A percentile compares a stretch with the other conserved stretches of the same genome.
phyloP scores from a whole-genome alignment of 2,113 vertebrate genomes.

The Coracopsis vasa region DNA sequence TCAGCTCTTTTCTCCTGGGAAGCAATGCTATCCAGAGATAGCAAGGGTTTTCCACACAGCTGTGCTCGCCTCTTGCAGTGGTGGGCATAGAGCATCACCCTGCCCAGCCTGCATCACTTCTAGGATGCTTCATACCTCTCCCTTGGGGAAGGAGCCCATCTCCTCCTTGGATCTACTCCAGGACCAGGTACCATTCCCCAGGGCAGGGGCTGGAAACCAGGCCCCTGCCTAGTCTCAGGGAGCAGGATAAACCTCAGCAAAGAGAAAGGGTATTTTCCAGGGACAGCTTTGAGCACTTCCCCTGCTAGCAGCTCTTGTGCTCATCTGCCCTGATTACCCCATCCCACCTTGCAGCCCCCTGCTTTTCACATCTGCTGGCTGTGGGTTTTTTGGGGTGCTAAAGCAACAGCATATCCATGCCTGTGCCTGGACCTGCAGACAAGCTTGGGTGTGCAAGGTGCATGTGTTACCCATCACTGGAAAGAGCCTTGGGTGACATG shows the following conservation, averaged over 20 bases:
- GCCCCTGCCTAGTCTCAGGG: not conserved
- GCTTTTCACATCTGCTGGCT: not conserved
- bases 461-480: not conserved
- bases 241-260: not conserved
- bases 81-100: not conserved
- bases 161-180: not conserved
- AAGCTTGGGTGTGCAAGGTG: not conserved
- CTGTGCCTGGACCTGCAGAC: not conserved
- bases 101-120: not conserved
- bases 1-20: not conserved
- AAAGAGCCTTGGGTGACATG: no score
- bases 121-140: not conserved
- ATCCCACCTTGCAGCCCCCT: fast-evolving
- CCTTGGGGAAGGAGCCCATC: not conserved
- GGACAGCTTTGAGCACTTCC: not conserved
- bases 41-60: not conserved
- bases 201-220: not conserved
- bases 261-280: not conserved
- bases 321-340: not conserved
- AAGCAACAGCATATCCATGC: not conserved
- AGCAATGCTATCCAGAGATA: not conserved
- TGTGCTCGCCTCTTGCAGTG: not conserved
- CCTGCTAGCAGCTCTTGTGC: not conserved
- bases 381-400: fast-evolving
- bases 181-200: not conserved